Conservation (phyloP, 1,140 invertebrate species). For the Potamilus streckersoni region DNA sequence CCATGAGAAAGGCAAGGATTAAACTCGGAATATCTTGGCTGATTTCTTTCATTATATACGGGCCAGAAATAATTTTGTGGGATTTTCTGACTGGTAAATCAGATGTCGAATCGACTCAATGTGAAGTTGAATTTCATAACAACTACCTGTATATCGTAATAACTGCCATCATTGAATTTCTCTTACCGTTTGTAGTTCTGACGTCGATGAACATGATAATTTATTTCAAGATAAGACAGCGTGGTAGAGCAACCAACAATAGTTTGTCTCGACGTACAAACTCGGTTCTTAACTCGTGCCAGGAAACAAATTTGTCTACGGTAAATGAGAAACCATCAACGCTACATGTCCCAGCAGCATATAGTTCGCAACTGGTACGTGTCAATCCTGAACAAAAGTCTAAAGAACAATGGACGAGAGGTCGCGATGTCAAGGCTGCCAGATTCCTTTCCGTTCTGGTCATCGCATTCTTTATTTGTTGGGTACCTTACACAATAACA, state of each 20-base stretch:
- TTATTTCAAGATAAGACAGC: conserved; percentile 39
- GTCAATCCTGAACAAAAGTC: background rate
- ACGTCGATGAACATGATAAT: conserved; percentile 35
- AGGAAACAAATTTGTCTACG: background rate
- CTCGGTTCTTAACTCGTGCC: background rate
- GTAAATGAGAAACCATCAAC: background rate
- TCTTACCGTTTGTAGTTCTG: conserved; percentile 35
- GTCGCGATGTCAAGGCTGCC: conserved; percentile 40
- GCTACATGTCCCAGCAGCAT: conserved; percentile 1
- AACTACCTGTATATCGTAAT: conserved; percentile 36
- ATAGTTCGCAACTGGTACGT: background rate
- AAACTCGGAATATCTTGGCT: conserved; percentile 43
- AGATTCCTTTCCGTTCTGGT: conserved; percentile 42
- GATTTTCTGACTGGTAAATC: conserved; percentile 41
- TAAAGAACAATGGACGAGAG: conserved; percentile 2
- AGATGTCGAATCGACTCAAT: conserved; percentile 28
- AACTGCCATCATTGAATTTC: conserved; percentile 46
- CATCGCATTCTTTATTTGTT: conserved; percentile 36
- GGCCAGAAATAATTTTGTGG: conserved; percentile 51
- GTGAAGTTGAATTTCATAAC: conserved; percentile 47
- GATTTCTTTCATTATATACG: conserved; percentile 39
- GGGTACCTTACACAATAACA: conserved; percentile 45
- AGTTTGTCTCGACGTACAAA: background rate
- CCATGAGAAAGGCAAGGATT: conserved; percentile 16
- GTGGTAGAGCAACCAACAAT: background rate